phyloP scores from a whole-genome alignment of 2,113 vertebrate species.

The Corythaeola cristata region DNA sequence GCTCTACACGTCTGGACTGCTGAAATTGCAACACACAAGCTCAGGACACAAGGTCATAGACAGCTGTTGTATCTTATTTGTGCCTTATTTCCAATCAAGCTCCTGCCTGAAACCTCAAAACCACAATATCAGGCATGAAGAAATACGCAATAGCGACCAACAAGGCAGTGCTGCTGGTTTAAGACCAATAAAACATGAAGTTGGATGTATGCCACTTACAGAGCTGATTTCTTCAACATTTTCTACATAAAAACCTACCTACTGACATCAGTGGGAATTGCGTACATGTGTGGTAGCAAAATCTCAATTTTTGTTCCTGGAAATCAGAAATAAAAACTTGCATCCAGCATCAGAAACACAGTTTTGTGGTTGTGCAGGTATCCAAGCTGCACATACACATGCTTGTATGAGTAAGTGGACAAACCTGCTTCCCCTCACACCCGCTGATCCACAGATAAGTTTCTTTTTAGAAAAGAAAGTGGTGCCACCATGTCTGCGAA shows the following conservation, averaged over 20 bases:
- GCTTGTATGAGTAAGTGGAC: not conserved
- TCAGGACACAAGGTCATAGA: not conserved
- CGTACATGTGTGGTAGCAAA: not conserved
- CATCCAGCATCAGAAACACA: not conserved
- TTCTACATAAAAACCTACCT: not conserved
- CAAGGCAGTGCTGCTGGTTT: not conserved
- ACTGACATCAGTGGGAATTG: not conserved
- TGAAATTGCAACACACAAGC: not conserved
- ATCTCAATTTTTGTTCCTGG: not conserved
- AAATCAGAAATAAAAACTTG: not conserved
- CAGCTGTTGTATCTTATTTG: slow-evolving; percentile 11
- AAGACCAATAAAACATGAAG: slow-evolving; percentile 18
- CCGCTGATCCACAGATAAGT: not conserved
- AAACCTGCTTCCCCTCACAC: not conserved
- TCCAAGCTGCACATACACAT: not conserved
- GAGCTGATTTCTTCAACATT: not conserved
- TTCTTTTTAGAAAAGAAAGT: not conserved
- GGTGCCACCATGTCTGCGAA: not conserved
- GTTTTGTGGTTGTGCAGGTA: not conserved
- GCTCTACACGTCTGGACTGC: not conserved
- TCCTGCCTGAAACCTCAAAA: slow-evolving; percentile 45
- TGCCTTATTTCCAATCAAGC: not conserved
- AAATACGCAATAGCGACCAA: not conserved
- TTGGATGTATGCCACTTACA: not conserved
- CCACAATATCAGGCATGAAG: not conserved